Evolutionary conservation across 2,113 vertebrate species (phyloP).

Genomic region (Amphilophus citrinellus): DNA sequence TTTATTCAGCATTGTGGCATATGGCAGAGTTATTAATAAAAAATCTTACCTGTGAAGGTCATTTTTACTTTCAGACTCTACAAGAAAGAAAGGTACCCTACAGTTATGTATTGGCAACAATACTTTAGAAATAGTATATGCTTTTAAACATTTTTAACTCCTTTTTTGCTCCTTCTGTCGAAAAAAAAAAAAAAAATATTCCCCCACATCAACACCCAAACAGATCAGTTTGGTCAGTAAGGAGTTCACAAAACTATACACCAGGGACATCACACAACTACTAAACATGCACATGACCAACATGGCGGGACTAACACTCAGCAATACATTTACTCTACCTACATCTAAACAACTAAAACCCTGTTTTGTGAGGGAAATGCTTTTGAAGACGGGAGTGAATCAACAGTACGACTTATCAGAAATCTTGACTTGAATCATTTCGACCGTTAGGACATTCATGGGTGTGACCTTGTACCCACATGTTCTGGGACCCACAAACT

Average conservation of each 20-base stretch:
- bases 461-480: neutral
- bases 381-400: neutral
- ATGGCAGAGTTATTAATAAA: neutral
- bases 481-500: neutral
- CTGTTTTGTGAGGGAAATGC: neutral
- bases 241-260: neutral
- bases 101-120: neutral
- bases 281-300: neutral
- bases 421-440: neutral
- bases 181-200: neutral
- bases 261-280: neutral
- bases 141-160: neutral
- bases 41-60: conserved; percentile 69
- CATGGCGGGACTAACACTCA: neutral
- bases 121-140: conserved; percentile 1
- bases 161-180: accelerated
- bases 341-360: neutral
- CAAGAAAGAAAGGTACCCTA: conserved; percentile 19
- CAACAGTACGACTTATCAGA: neutral
- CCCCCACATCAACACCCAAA: no score
- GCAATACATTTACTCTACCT: neutral
- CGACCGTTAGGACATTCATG: neutral
- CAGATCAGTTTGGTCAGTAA: no score
- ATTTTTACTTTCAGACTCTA: conserved; percentile 74
- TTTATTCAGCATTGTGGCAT: neutral